Conservation (phyloP, 2,888 invertebrate genomes). For the Margaritifera margaritifera region DNA sequence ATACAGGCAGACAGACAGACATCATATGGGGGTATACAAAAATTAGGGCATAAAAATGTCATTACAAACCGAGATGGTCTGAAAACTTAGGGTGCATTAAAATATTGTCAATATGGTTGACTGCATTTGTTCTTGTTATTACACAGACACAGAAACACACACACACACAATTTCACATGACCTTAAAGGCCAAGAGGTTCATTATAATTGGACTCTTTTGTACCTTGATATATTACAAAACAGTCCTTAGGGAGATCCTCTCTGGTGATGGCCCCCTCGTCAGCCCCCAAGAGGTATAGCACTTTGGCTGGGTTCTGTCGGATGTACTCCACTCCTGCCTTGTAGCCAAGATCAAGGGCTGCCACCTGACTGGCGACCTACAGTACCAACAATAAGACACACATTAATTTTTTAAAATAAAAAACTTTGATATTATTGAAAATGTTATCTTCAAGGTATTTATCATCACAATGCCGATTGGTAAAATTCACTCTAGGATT, state of each 20-base stretch:
- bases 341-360: conserved; percentile 95
- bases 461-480: too few relatives aligned
- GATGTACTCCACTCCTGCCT: conserved; percentile 80
- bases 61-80: too few relatives aligned
- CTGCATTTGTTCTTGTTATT: not conserved
- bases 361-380: conserved; percentile 81
- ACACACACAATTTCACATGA: not conserved
- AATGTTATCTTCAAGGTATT: too few relatives aligned
- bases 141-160: not conserved
- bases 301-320: conserved; percentile 81
- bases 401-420: not conserved
- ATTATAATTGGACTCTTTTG: not conserved
- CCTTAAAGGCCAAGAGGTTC: not conserved
- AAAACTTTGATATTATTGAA: too few relatives aligned
- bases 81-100: too few relatives aligned
- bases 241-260: conserved; percentile 86
- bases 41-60: too few relatives aligned
- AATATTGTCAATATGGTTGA: not conserved
- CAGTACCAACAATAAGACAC: not conserved
- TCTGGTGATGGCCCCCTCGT: conserved; percentile 84
- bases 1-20: too few relatives aligned
- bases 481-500: too few relatives aligned
- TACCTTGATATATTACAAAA: conserved; percentile 86
- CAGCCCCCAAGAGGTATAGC: conserved; percentile 94
- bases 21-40: too few relatives aligned